Percentiles rank a stretch among this genome's conserved stretches.
These are phyloP conservation scores for Melanotaenia trifasciata DNA, from an alignment of 2,797 vertebrate species.

Conservation along the genomic window DNA sequence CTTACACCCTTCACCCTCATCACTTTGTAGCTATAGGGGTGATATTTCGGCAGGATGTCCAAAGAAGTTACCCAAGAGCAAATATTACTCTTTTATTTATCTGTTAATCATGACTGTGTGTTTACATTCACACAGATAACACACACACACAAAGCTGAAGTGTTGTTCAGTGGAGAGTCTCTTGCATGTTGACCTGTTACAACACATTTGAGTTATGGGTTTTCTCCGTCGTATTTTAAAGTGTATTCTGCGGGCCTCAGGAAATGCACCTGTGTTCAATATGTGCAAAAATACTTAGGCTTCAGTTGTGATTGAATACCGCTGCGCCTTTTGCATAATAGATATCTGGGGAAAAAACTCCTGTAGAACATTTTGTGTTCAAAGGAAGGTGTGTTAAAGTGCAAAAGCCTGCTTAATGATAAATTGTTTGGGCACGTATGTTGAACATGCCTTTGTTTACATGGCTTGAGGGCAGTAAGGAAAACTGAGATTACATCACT, in stretches of 20 bases:
- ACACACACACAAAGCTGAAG: conserved; percentile 4
- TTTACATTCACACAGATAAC: conserved; percentile 10
- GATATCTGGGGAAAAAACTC: conserved; percentile 31
- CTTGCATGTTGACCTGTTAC: conserved; percentile 17
- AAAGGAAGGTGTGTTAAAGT: conserved; percentile 24
- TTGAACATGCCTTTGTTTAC: not conserved
- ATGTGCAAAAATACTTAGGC: conserved; percentile 27
- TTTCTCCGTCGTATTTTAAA: conserved; percentile 26
- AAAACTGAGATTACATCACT: conserved; percentile 5
- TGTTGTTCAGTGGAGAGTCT: not conserved
- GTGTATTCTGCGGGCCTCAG: conserved; percentile 37
- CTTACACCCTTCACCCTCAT: conserved; percentile 15
- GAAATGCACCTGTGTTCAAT: conserved; percentile 59
- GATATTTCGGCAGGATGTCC: conserved; percentile 31
- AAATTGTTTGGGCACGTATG: not conserved
- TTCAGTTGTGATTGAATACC: conserved; percentile 22
- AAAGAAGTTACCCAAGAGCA: conserved; percentile 40
- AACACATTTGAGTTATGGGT: conserved; percentile 10
- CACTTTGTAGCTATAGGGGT: conserved; percentile 23
- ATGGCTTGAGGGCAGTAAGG: conserved; percentile 7
- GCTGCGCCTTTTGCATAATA: conserved; percentile 7
- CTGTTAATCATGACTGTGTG: not conserved
- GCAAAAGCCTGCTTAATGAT: conserved; percentile 16
- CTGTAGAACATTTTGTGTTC: conserved; percentile 21
- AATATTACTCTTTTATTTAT: conserved; percentile 31